phyloP scores from a whole-genome alignment of 2,888 invertebrate genomes.

The Chorisops tibialis region DNA sequence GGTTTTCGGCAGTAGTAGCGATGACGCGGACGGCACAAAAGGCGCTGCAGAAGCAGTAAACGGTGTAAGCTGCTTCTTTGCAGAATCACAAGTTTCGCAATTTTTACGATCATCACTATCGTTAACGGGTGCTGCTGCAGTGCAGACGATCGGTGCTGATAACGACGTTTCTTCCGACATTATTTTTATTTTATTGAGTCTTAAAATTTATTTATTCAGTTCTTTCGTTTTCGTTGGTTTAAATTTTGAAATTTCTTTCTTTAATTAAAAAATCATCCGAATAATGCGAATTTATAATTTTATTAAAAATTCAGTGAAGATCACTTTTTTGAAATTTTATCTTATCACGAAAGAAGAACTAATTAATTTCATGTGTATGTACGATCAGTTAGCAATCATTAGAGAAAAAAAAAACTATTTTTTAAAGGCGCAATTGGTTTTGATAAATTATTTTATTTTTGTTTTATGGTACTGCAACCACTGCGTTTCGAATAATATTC shows the following conservation, averaged over 20 bases:
- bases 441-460: too few species aligned
- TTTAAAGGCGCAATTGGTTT: not conserved
- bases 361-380: too few species aligned
- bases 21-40: not conserved
- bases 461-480: not conserved
- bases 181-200: not conserved
- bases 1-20: slow-evolving; percentile 23
- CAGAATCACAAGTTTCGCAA: not conserved
- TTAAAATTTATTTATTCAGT: too few species aligned
- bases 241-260: too few species aligned
- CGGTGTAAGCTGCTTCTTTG: slow-evolving; percentile 2
- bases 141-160: slow-evolving; percentile 1
- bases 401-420: not conserved
- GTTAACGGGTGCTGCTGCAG: not conserved
- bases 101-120: not conserved
- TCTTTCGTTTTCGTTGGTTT: too few species aligned
- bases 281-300: too few species aligned
- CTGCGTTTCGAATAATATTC: not conserved
- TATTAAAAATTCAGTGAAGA: too few species aligned
- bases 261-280: too few species aligned
- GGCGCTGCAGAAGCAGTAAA: slow-evolving; percentile 17
- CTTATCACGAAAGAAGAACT: too few species aligned
- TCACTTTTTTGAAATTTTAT: too few species aligned
- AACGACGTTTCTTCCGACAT: slow-evolving; percentile 7
- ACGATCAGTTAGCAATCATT: not conserved